These are phyloP conservation scores for Autographa gamma DNA, from an alignment of 2,888 invertebrate genomes.

Conservation along the genomic window DNA sequence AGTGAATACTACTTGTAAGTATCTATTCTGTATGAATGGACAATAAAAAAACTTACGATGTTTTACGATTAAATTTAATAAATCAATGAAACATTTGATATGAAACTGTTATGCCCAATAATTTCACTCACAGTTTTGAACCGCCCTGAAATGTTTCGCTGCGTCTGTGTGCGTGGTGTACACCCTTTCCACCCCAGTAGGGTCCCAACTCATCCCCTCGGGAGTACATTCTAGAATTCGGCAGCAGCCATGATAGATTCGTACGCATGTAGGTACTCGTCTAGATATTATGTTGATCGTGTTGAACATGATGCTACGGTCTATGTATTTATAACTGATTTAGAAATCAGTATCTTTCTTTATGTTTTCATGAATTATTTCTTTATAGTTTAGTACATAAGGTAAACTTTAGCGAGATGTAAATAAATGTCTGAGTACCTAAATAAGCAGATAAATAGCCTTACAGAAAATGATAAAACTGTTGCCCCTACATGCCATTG, in stretches of 20 bases:
- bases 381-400: no score
- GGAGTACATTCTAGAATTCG: constrained; percentile 1
- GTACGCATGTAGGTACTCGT: not conserved
- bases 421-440: no score
- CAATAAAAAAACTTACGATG: no score
- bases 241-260: not conserved
- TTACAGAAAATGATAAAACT: not conserved
- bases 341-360: no score
- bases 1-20: not conserved
- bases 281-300: not conserved
- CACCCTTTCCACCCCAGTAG: constrained; percentile 1
- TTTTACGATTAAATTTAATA: not conserved
- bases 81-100: not conserved
- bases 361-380: no score
- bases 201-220: constrained; percentile 3
- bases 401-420: no score
- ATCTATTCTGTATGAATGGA: no score
- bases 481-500: not conserved
- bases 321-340: no score
- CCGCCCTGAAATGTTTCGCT: not conserved
- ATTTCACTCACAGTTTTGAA: not conserved
- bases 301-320: no score
- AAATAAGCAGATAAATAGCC: no score
- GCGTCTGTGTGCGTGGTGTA: not conserved
- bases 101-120: not conserved